Base-by-base conservation (phyloP, 2,113 vertebrate genomes). In the Oncorhynchus keta region DNA sequence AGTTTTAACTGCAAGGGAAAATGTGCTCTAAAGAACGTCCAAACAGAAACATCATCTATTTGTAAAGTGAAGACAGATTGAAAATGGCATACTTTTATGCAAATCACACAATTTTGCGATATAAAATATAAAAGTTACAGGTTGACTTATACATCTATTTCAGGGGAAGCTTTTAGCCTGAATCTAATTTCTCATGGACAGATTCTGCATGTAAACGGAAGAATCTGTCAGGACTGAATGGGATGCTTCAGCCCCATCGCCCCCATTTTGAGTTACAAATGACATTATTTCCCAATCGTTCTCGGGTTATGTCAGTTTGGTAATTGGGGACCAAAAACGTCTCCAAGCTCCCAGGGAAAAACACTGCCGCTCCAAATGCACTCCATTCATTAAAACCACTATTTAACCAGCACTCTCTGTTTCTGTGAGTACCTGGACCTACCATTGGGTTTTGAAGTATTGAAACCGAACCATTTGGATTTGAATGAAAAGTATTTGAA, bases 201-300 rank as follows among this genome's bases (percentile, higher is more conserved):
- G 39, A 45, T 45, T 45, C 39, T 45, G 39, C 39, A 45, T 45
- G 39, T 45, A 45, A 45, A 11, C 39, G 8, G 39, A 45, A 45
- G 9, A 45, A 11, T 45, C 9, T 39, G 39, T 39, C 39, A 9
- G 39, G 39, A 39, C 8, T 39, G 39, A 39, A 39, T 2, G 39
- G 39, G 39, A 39, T 39, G 79, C 68, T 76, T 70, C 75, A 86
- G 80, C 77, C 84, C 79, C 81, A 82, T 62, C 87, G 81, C 32
- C 83, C 84, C 79, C n/a, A 91, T 68, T 91, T 92, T 92, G 89
- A 92, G 91, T 91, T 84, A 91, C 91, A 92, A 92, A 90, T 86
- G 82, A 86, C 83, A 83, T 90, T 70, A 69, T 75, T 89, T 86
- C 83, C 82, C 79, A 85, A 82, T 89, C 81, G 72, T 84, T 90